Evolutionary conservation across 2,797 vertebrate genomes (phyloP).

Genomic region (Tachyglossus aculeatus): DNA sequence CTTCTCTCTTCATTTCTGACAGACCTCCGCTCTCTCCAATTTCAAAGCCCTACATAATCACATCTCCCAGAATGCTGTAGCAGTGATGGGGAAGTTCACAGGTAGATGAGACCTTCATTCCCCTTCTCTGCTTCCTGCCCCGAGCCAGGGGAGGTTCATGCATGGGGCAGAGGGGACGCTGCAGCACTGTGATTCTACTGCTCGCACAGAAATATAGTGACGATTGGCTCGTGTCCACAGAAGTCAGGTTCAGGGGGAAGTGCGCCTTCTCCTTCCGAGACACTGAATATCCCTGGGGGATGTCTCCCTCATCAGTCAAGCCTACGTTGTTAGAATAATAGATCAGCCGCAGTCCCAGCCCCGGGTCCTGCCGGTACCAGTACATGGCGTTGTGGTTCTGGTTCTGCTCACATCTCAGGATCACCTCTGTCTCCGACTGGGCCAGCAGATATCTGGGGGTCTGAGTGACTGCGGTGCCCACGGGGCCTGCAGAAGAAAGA

Average conservation of each 20-base stretch:
- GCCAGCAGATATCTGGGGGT: background rate
- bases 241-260: background rate
- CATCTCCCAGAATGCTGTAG: too few species aligned
- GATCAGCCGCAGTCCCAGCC: background rate
- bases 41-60: too few species aligned
- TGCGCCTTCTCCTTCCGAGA: fast-evolving
- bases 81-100: too few species aligned
- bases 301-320: background rate
- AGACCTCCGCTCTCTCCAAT: too few species aligned
- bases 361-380: background rate
- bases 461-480: constrained; percentile 15
- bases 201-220: background rate
- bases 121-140: background rate
- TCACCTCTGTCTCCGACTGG: background rate
- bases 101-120: background rate
- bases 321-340: fast-evolving
- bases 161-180: too few species aligned
- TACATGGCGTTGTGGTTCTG: constrained; percentile 7
- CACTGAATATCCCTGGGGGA: background rate
- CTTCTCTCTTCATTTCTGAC: too few species aligned
- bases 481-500: background rate
- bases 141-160: too few species aligned
- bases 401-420: background rate
- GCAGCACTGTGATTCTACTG: fast-evolving
- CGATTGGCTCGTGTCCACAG: background rate